phyloP scores from a whole-genome alignment of 2,113 vertebrate genomes.

The Salvelinus sp. region DNA sequence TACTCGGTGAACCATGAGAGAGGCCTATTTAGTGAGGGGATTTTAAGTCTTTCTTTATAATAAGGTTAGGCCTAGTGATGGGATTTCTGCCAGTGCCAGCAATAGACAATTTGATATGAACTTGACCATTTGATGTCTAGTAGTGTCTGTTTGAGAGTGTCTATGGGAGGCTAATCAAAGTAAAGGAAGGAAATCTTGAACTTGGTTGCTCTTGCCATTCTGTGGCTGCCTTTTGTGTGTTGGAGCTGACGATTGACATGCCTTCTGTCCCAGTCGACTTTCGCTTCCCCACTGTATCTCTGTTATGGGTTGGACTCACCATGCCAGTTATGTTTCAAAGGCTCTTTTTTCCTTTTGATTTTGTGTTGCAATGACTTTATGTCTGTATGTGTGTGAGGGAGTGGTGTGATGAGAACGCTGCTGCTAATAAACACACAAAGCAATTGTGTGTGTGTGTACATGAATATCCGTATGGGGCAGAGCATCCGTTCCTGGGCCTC shows the following conservation, averaged over 20 bases:
- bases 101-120: not conserved
- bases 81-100: no score
- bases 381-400: not conserved
- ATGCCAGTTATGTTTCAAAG: not conserved
- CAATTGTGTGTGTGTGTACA: not conserved
- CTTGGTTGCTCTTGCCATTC: slow-evolving; percentile 18
- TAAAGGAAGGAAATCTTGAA: slow-evolving; percentile 29
- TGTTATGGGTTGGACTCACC: not conserved
- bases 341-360: not conserved
- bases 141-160: slow-evolving; percentile 2
- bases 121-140: no score
- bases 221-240: slow-evolving; percentile 18
- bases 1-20: no score
- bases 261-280: slow-evolving; percentile 26
- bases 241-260: slow-evolving; percentile 34
- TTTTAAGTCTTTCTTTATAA: no score
- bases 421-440: not conserved
- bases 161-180: slow-evolving; percentile 26
- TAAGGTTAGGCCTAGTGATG: no score
- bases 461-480: slow-evolving; percentile 9
- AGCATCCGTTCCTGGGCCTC: slow-evolving; percentile 18
- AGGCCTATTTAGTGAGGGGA: no score
- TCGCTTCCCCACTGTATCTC: not conserved
- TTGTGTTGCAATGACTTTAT: not conserved
- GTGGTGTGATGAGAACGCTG: not conserved